A percentile compares a stretch with the other conserved stretches of the same genome.
phyloP scores from a whole-genome alignment of 1,140 invertebrate species.

The Drosophila elegans region DNA sequence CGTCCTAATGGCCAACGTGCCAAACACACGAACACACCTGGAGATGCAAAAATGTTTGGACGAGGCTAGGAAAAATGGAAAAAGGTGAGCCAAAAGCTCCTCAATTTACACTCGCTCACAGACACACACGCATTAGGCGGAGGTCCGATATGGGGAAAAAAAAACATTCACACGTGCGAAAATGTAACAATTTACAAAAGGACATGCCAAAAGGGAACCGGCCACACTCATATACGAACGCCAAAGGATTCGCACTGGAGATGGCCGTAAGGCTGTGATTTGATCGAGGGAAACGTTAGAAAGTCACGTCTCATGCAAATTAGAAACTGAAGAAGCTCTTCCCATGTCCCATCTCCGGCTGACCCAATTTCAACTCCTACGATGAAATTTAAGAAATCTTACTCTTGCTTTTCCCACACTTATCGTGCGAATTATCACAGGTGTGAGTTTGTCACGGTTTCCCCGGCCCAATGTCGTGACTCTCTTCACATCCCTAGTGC shows the following conservation, averaged over 20 bases:
- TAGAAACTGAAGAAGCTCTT: constrained; percentile 41
- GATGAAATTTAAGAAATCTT: constrained; percentile 46
- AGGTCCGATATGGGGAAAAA: constrained; percentile 17
- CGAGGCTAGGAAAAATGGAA: constrained; percentile 44
- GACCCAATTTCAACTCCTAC: constrained; percentile 19
- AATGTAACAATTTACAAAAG: constrained; percentile 78
- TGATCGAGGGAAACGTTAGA: constrained; percentile 40
- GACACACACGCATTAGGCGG: constrained; percentile 36
- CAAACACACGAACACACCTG: constrained; percentile 18
- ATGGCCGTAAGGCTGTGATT: constrained; percentile 49
- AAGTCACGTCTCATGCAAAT: constrained; percentile 52
- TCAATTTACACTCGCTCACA: constrained; percentile 62
- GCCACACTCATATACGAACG: constrained; percentile 15
- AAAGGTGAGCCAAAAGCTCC: constrained; percentile 67
- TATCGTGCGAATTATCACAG: constrained; percentile 31
- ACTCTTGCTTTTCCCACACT: constrained; percentile 7
- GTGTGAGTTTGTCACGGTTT: constrained; percentile 19
- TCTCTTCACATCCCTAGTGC: constrained; percentile 46
- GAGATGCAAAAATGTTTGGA: constrained; percentile 45
- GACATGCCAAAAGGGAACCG: constrained; percentile 54
- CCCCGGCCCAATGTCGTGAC: constrained; percentile 16
- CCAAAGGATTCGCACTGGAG: constrained; percentile 29
- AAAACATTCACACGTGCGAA: constrained; percentile 67
- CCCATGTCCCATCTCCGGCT: constrained; percentile 16
- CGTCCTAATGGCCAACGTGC: constrained; percentile 62